Conservation (phyloP, 53 echinoderm and acorn worm species). For the Mesocentrotus franciscanus region DNA sequence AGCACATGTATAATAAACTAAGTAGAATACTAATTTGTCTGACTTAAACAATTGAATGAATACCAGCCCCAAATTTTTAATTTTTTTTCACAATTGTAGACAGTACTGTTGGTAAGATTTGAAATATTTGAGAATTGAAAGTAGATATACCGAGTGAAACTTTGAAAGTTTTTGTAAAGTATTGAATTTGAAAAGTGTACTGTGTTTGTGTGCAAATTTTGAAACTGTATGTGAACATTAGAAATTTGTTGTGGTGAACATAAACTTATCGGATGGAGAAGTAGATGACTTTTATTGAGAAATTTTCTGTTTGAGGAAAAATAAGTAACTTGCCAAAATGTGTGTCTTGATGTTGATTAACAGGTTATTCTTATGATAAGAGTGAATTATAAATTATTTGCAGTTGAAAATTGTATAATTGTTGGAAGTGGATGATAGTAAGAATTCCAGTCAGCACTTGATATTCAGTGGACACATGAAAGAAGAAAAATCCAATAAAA, state of each 20-base stretch:
- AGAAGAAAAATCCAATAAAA: no score
- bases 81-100: not conserved
- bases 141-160: no score
- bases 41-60: not conserved
- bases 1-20: not conserved
- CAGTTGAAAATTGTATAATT: no score
- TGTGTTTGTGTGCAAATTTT: not conserved
- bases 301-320: not conserved
- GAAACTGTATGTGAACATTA: not conserved
- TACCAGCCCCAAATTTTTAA: not conserved
- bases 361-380: not conserved
- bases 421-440: no score
- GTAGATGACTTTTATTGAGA: not conserved
- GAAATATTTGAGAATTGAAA: no score
- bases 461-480: no score
- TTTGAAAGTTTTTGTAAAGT: not conserved
- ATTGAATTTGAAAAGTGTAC: not conserved
- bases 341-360: not conserved
- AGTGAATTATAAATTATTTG: not conserved
- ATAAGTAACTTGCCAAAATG: not conserved
- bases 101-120: constrained; percentile 2
- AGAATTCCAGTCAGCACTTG: no score
- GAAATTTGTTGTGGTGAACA: not conserved
- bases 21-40: not conserved
- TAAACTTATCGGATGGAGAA: not conserved